Evolutionary conservation across 1,140 invertebrate species (phyloP).

Genomic region (Cyclargus thomasi): DNA sequence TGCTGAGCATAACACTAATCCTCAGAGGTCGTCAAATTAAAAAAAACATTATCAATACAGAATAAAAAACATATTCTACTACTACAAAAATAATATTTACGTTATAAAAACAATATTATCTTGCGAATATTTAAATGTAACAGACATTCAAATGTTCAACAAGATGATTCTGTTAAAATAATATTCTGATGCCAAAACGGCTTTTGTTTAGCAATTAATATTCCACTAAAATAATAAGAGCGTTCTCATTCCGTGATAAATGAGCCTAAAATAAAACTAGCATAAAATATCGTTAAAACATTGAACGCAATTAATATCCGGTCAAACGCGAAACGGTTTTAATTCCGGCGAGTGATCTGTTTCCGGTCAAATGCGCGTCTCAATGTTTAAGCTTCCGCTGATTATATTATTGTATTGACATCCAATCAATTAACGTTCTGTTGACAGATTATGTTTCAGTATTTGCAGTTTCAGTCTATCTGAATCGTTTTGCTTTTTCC

Average conservation of each 20-base stretch:
- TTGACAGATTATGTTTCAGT: slow-evolving; percentile 6
- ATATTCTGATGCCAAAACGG: too few species aligned
- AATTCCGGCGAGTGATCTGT: slow-evolving; percentile 29
- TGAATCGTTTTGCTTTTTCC: neutral
- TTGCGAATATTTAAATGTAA: too few species aligned
- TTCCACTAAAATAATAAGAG: too few species aligned
- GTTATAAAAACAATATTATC: too few species aligned
- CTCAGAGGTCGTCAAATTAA: too few species aligned
- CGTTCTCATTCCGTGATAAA: neutral
- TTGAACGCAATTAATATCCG: slow-evolving; percentile 45
- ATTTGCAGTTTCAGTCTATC: neutral
- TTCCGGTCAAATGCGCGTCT: slow-evolving; percentile 16
- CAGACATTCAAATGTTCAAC: too few species aligned
- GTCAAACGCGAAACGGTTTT: slow-evolving; percentile 34
- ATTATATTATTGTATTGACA: slow-evolving; percentile 13
- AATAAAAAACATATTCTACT: too few species aligned
- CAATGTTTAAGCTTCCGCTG: slow-evolving; percentile 8
- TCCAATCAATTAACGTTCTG: neutral
- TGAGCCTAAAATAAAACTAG: neutral
- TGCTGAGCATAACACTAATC: too few species aligned
- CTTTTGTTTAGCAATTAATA: too few species aligned
- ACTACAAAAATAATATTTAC: too few species aligned
- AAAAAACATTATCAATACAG: too few species aligned
- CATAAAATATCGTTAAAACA: neutral
- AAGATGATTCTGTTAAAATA: too few species aligned